Evolutionary conservation across 2,888 invertebrate genomes (phyloP), one percentile per base, ranked within the genome.

Genomic region (Anorthoa munda): DNA sequence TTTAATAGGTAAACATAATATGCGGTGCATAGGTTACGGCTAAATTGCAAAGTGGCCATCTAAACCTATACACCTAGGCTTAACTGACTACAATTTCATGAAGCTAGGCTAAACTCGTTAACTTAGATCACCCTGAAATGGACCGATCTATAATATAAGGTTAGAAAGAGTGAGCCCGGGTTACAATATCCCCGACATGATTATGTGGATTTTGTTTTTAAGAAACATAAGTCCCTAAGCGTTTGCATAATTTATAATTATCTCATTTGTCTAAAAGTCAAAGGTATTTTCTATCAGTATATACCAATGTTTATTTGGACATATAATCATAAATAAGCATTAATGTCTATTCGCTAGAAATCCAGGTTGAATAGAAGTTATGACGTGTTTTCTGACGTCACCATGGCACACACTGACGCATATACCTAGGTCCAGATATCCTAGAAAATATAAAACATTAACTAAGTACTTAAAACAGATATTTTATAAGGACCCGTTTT

Each of bases 401-500:
- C 18, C 48, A 45, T 66, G 23, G 23, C 58, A 58, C 56, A 58
- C 23, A 65, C 15, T 61, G 51, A 31, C n/a, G 23, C 23, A 61
- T 23, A 53, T 45, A 50, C 18, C 48, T 15, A 39, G 39, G 9
- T 39, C 39, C 39, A 39, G 26, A 55, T 56, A 21, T 45, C 66
- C 50, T 59, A 71, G 58, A 66, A 45, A 23, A 31, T 45, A 45
- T n/a, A 59, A 45, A 67, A 51, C 1, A 39, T 26, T 58, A 58
- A 23, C 15, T 67, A 50, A 23, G 17, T 59, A 46, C 26, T 59
- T 45, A 58, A 50, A 65, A 65, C n/a, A 66, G 26, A 17, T 51
- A 66, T 51, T 46, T 66, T 58, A 50, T 66, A 45, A 45, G 26
- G 21, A 68, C 45, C 45, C 59, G 51, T 46, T 74, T 51, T 48